These are phyloP conservation scores for Craniophora ligustri DNA, from an alignment of 2,888 invertebrate species.

Conservation along the genomic window DNA sequence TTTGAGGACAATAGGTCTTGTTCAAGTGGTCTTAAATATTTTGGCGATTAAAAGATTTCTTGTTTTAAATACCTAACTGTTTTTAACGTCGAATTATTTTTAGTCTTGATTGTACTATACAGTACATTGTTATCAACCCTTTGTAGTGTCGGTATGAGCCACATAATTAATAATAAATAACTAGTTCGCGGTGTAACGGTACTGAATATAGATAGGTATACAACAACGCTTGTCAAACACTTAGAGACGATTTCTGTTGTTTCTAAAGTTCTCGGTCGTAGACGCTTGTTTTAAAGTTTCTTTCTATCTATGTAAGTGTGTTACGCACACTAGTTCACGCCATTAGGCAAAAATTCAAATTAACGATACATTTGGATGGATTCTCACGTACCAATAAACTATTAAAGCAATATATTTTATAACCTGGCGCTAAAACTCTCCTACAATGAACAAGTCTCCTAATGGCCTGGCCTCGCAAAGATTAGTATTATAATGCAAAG, in stretches of 20 bases:
- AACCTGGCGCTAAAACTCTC: slow-evolving; percentile 26
- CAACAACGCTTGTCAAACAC: no score
- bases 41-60: slow-evolving; percentile 19
- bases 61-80: slow-evolving; percentile 24
- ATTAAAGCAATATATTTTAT: slow-evolving; percentile 28
- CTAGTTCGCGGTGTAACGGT: no score
- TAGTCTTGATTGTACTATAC: neutral
- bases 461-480: slow-evolving; percentile 31
- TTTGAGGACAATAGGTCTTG: slow-evolving; percentile 5
- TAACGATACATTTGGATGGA: no score
- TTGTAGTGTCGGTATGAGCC: neutral
- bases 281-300: no score
- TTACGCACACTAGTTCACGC: no score
- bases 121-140: neutral
- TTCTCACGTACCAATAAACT: slow-evolving; percentile 29
- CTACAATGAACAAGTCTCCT: slow-evolving; percentile 20
- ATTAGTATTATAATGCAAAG: slow-evolving; percentile 36
- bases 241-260: no score
- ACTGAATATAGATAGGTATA: no score
- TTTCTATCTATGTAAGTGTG: no score
- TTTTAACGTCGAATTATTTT: slow-evolving; percentile 17
- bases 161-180: neutral
- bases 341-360: no score
- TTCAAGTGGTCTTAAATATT: slow-evolving; percentile 33
- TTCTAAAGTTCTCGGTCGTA: no score